phyloP scores from a whole-genome alignment of 2,888 invertebrate genomes.

The Tenthredo amoena region DNA sequence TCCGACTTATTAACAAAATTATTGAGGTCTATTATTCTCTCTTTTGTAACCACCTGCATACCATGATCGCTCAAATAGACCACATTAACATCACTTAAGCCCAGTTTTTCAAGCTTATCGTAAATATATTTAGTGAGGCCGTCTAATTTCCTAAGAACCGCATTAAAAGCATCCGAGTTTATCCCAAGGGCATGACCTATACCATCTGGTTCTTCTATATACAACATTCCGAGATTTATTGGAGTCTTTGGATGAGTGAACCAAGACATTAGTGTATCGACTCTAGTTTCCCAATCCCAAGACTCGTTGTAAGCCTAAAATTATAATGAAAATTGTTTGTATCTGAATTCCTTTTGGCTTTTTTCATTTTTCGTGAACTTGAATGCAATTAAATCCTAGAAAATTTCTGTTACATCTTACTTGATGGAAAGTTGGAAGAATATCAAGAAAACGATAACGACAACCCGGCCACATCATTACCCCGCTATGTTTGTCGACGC shows the following conservation, averaged over 20 bases:
- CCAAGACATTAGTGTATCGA: constrained; percentile 82
- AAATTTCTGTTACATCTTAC: constrained; percentile 52
- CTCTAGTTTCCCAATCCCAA: constrained; percentile 79
- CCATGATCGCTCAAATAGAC: constrained; percentile 88
- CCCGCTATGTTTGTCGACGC: constrained; percentile 81
- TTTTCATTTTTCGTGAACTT: neutral
- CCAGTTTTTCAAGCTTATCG: constrained; percentile 79
- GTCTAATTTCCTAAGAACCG: constrained; percentile 79
- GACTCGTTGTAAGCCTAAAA: constrained; percentile 70
- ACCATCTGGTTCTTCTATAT: constrained; percentile 86
- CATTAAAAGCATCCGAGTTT: constrained; percentile 75
- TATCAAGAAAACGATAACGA: constrained; percentile 79
- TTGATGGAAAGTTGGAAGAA: constrained; percentile 77
- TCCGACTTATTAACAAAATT: constrained; percentile 78
- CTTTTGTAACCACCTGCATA: constrained; percentile 81
- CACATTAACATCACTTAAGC: constrained; percentile 82
- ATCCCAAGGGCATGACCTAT: constrained; percentile 83
- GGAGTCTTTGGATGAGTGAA: constrained; percentile 81
- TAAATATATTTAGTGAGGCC: constrained; percentile 81
- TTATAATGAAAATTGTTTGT: neutral
- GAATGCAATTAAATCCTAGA: neutral
- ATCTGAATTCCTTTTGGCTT: no score
- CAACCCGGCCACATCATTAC: constrained; percentile 87
- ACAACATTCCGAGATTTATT: constrained; percentile 85
- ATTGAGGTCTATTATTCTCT: constrained; percentile 81